Percentiles rank a stretch among this genome's conserved stretches.
phyloP scores from a whole-genome alignment of 2,888 invertebrate genomes.

The Orgyia antiqua region DNA sequence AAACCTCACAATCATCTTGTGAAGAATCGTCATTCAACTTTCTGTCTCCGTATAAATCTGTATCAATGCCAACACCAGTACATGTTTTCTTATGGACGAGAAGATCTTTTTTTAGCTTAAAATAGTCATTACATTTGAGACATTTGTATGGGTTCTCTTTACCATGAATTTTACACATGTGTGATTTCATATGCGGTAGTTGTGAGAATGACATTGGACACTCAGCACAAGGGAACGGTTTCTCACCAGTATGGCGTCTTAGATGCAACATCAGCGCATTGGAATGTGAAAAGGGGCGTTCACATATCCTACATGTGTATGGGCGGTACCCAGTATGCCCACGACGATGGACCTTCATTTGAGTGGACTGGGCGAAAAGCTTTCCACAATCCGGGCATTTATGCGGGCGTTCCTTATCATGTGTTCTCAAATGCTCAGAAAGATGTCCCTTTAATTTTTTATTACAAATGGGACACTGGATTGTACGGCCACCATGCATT shows the following conservation, averaged over 20 bases:
- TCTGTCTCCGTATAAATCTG: conserved; percentile 8
- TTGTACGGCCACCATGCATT: conserved; percentile 85
- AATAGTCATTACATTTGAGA: conserved; percentile 83
- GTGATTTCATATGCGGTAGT: conserved; percentile 91
- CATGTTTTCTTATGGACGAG: conserved; percentile 81
- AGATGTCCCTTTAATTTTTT: conserved; percentile 89
- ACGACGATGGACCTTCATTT: conserved; percentile 89
- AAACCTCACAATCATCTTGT: conserved; percentile 2
- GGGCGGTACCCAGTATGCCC: conserved; percentile 92
- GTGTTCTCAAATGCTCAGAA: conserved; percentile 89
- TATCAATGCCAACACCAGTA: conserved; percentile 47
- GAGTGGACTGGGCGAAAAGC: conserved; percentile 89
- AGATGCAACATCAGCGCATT: conserved; percentile 91
- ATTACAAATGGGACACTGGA: conserved; percentile 88
- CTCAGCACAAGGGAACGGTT: conserved; percentile 85
- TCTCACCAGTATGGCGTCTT: conserved; percentile 90
- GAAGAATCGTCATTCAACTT: not conserved
- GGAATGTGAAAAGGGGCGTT: conserved; percentile 89
- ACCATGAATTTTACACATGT: conserved; percentile 91
- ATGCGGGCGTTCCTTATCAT: conserved; percentile 86
- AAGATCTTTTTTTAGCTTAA: conserved; percentile 85
- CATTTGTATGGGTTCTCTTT: conserved; percentile 88
- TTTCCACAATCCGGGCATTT: conserved; percentile 88
- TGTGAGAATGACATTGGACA: conserved; percentile 88
- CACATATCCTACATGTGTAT: conserved; percentile 88